Conservation (phyloP, 2,888 invertebrate species). For the Tinea pellionella region DNA sequence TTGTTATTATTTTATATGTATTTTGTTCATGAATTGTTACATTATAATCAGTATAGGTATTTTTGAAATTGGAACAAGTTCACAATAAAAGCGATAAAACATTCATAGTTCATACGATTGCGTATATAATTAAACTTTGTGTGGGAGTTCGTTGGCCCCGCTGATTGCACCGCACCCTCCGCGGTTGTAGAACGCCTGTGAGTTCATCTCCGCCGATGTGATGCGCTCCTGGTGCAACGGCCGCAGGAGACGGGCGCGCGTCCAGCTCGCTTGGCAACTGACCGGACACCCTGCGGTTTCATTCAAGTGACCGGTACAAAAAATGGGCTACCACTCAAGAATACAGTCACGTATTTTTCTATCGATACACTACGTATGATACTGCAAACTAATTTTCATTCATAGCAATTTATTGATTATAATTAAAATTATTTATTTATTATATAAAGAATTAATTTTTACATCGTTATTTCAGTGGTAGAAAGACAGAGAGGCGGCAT, state of each 20-base stretch:
- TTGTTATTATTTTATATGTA: too few relatives aligned
- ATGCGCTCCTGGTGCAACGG: constrained; percentile 49
- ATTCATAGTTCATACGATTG: neutral
- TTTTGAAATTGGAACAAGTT: neutral
- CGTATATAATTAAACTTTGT: neutral
- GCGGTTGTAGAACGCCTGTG: neutral
- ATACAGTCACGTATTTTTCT: neutral
- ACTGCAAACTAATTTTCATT: too few relatives aligned
- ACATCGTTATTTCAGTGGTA: neutral
- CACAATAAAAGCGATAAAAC: neutral
- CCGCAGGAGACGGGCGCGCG: constrained; percentile 42
- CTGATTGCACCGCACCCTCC: neutral
- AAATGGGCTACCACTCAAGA: neutral
- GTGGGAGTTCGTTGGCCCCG: neutral
- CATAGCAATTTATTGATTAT: too few relatives aligned
- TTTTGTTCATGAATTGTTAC: too few relatives aligned
- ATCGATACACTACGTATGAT: neutral
- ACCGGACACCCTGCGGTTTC: neutral
- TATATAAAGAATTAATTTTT: neutral
- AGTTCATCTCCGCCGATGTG: neutral
- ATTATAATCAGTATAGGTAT: too few relatives aligned
- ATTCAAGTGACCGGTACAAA: constrained; percentile 33
- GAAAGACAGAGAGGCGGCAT: neutral
- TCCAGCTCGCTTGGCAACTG: constrained; percentile 60
- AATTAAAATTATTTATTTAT: neutral